Base-by-base conservation (phyloP, 2,113 vertebrate genomes). In the Todiramphus saurophagus region DNA sequence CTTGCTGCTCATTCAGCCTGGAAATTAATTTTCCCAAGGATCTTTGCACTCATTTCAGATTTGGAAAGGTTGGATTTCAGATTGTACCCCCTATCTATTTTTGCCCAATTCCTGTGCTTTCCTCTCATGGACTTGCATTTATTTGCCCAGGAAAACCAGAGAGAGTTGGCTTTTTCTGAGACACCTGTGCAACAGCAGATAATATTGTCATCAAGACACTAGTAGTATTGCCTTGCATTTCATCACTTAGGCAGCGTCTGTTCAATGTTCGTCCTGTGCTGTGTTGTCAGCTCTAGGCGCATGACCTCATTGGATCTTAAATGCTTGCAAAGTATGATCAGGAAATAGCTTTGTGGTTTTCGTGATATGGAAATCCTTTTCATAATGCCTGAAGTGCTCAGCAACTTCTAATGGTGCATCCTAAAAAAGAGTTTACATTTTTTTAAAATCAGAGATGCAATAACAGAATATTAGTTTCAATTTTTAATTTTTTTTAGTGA, bases 191-290 rank as follows among this genome's bases (percentile, higher is more conserved):
- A 55, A 27, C 44, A 68, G 28, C 9, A 96, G 95, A 94, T 96
- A 97, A 92, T 72, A 75, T 70, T 94, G 94, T 96, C 96, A 93
- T 82, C 78, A 31, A 20, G 87, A 46, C 91, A 74, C 87, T 78
- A 24, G 53, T 35, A 35, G 67, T 46, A 16, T 13, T 94, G 74
- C 91, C 43, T 39, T 83, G 70, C 62, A 41, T 92, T 94, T 96
- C 94, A 51, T 87, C 93, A 83, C 92, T 75, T 64, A 10, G 77
- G 53, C 66, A 35, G 56, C 30, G 62, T 59, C 90, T 96, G 94
- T 21, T 94, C 87, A 83, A 1, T 80, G 83, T 94, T 83, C 67
- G 11, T 64, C 89, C 74, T 23, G 70, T 9, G 69, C 70, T n/a
- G 44, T 10, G 50, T 7, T 94, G 69, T 69, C 95, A 93, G 80